Base-by-base conservation (phyloP, 2,888 invertebrate species). In the Platycnemis pennipes region DNA sequence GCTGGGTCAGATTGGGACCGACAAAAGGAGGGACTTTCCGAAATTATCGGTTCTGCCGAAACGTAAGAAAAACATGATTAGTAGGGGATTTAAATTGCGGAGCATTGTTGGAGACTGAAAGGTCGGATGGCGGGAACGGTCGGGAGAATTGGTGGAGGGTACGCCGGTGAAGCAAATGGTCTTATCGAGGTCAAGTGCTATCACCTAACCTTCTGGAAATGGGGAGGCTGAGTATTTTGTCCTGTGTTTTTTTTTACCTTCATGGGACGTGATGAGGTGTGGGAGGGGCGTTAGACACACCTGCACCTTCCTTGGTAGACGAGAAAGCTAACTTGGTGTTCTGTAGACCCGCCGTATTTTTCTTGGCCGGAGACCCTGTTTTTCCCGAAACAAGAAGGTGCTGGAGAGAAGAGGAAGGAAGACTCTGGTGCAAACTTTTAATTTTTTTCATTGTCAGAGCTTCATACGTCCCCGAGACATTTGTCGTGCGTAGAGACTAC, bases 151-250 rank as follows among this genome's bases (percentile, higher is more conserved):
- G n/a, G 44, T 45, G 44, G 44, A 22, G 87, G 87, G 45, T 44
- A 11, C n/a, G 45, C 31, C 22, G 87, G 2, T 44, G 87, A 45
- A 87, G 87, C 22, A 45, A 87, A 45, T 44, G 45, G 44, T 45
- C 45, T 87, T 87, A 87, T 87, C 45, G 87, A 87, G 87, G 87
- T 87, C 87, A 87, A 87, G 87, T 87, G 44, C 44, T 87, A 44
- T 87, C 87, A 44, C 87, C 45, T 26, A 45, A 87, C 44, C 45
- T 87, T 87, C 45, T 45, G 45, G n/a, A 87, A 87, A 77, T 37
- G 77, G 37, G 31, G 77, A 77, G 37, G 77, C 77, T 37, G 77
- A 77, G 77, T 77, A 77, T 77, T 77, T 77, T n/a, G 31, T 31
- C 31, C 31, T 26, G 16, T 26, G 11, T 31, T 77, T 77, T 63